Evolutionary conservation across 2,797 vertebrate genomes (phyloP).

Genomic region (Orientallactaga sibirica): DNA sequence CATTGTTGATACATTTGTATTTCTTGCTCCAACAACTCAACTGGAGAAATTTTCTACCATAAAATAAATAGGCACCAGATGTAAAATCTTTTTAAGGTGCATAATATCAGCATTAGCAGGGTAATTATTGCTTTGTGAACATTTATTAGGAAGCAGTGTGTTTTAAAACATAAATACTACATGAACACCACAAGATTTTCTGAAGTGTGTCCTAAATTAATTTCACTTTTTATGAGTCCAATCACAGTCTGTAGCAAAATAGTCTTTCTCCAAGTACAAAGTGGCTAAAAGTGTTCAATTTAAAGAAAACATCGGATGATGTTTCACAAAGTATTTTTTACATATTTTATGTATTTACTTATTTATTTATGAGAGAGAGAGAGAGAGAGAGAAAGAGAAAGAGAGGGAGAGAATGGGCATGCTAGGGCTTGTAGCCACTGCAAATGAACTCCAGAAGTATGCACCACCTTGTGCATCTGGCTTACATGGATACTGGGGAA

Average conservation of each 20-base stretch:
- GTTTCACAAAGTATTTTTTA: neutral
- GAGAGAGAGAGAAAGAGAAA: too few relatives aligned
- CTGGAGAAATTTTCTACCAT: neutral
- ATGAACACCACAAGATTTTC: neutral
- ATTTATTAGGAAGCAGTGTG: conserved; percentile 43
- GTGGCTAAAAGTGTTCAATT: conserved; percentile 3
- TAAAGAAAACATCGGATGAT: neutral
- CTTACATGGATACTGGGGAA: too few relatives aligned
- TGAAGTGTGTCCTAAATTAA: conserved; percentile 2
- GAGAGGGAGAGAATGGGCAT: too few relatives aligned
- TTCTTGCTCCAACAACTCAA: conserved; percentile 27
- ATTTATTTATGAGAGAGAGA: too few relatives aligned
- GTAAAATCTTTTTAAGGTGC: neutral
- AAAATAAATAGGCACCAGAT: neutral
- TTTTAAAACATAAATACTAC: conserved; percentile 41
- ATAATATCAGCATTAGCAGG: conserved; percentile 12
- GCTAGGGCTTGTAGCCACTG: too few relatives aligned
- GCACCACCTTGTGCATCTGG: too few relatives aligned
- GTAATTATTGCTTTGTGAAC: neutral
- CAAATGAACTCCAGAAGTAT: too few relatives aligned
- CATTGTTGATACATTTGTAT: neutral
- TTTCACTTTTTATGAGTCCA: conserved; percentile 41
- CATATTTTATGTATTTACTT: too few relatives aligned
- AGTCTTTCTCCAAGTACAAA: conserved; percentile 31
- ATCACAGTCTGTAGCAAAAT: neutral